Evolutionary conservation across 2,113 vertebrate species (phyloP), one percentile per base, ranked within the genome.

Genomic region (Cyphomyrus discorhynchus): DNA sequence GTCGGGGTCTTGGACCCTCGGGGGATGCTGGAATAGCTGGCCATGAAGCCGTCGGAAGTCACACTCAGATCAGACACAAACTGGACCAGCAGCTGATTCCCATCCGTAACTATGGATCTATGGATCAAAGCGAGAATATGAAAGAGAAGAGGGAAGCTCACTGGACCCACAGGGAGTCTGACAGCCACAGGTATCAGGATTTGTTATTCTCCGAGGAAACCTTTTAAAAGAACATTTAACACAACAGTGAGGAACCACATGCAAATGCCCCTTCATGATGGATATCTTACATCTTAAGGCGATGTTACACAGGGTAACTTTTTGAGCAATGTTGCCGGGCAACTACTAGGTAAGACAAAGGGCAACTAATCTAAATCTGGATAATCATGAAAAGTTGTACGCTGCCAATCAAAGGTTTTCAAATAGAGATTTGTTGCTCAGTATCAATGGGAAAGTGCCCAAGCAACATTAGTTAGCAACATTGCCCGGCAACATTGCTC

Each of bases 21-120:
- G 0, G 93, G 92, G 11, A 95, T 2, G 90, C 92, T 95, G 86
- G 87, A 94, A 86, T 98, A 98, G 27, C 92, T 91, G n/a, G 96
- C 97, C 0, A 97, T 92, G 93, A 98, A 98, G 49, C 98, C 98
- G 1, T 98, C 98, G 0, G 95, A 97, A 0, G 97, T 97, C 91
- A 98, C 97, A 0, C 97, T 98, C 88, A 96, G 96, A 92, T 98
- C 98, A 0, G 98, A 98, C 84, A 98, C 97, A 47, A 98, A 98
- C 93, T 98, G 97, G 24, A 98, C 97, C 89, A 98, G 94, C 7
- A 98, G 94, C 62, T 97, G 96, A 0, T 97, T 97, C 2, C 96
- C 93, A 10, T 91, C 95, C 0, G 96, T 96, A 15, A 95, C 91
- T 62, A 98, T 93, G 9, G 95, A 91, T 91, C 96, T 96, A 88